Base-by-base conservation (phyloP, 2,797 vertebrate genomes). In the Remorina albescens region DNA sequence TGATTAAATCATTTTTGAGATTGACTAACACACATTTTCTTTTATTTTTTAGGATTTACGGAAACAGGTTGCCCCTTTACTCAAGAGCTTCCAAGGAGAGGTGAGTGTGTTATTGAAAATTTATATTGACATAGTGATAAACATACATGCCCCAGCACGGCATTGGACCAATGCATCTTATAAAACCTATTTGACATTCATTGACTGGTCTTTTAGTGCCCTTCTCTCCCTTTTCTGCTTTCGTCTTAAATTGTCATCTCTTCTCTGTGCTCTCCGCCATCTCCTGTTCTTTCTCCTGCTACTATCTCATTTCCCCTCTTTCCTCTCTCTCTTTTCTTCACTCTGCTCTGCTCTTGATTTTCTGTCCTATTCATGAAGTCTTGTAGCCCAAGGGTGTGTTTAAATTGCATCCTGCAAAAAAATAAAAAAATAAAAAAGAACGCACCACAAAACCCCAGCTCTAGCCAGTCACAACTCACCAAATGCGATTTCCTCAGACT, bases 41-140 rank as follows among this genome's bases (percentile, higher is more conserved):
- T 54, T 63, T 39, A 32, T 74, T 76, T 81, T 81, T 71, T 51
- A 99, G 98, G 98, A 99, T 94, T 94, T 99, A 90, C 96, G 98
- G 89, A 99, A 99, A 96, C 96, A 98, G 95, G 98, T 98, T 92
- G 96, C 98, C 83, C 98, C 98, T 0, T 93, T 99, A 83, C 95
- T 99, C 91, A 99, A 99, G 95, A 99, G 97, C 94, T 99, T 99
- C 95, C 98, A 99, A 93, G 96, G 96, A 87, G 98, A 99, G 97
- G 98, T 99, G 94, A 97, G 96, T 90, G 47, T 76, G 70, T 74
- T 79, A 32, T 72, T 77, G 46, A 44, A 44, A 59, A 62, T 82
- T 74, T 74, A 49, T 65, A 61, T 59, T 76, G 53, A 80, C 57
- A 68, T 46, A 42, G 16, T 51, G 50, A 69, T 59, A 67, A 58